These are phyloP conservation scores for Uromys caudimaculatus DNA, from an alignment of 2,797 vertebrate species.

Conservation along the genomic window DNA sequence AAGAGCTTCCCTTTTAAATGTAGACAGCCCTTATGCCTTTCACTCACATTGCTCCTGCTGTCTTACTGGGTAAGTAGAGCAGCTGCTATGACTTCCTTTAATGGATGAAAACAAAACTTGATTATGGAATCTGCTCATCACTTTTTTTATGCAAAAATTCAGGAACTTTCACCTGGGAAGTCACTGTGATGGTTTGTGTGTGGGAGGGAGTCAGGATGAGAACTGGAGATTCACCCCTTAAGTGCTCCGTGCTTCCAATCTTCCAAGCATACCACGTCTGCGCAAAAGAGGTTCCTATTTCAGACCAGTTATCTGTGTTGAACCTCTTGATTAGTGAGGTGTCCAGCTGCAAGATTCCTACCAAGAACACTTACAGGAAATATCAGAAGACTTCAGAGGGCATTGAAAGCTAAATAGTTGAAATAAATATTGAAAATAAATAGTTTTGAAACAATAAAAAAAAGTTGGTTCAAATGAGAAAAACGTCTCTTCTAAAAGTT, in stretches of 20 bases:
- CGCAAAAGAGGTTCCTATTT: background rate
- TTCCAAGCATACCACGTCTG: background rate
- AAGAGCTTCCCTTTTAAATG: background rate
- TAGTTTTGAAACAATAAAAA: background rate
- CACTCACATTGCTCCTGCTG: background rate
- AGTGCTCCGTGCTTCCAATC: background rate
- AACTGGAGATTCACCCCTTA: background rate
- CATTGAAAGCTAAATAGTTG: background rate
- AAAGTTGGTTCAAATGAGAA: background rate
- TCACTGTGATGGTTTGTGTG: background rate
- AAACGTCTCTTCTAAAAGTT: conserved; percentile 22
- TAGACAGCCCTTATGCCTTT: background rate
- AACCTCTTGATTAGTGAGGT: background rate
- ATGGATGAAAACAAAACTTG: background rate
- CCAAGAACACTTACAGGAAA: background rate
- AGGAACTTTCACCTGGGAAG: background rate
- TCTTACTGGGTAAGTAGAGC: background rate
- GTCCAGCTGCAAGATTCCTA: background rate
- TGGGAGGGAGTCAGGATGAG: background rate
- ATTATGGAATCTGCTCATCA: background rate
- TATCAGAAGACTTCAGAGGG: conserved; percentile 32
- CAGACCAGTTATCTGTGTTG: background rate
- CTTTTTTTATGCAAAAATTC: background rate
- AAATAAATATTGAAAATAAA: no score
- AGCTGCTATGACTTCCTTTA: background rate